Evolutionary conservation across 1,140 invertebrate species (phyloP).

Genomic region (Charaxes varanes): DNA sequence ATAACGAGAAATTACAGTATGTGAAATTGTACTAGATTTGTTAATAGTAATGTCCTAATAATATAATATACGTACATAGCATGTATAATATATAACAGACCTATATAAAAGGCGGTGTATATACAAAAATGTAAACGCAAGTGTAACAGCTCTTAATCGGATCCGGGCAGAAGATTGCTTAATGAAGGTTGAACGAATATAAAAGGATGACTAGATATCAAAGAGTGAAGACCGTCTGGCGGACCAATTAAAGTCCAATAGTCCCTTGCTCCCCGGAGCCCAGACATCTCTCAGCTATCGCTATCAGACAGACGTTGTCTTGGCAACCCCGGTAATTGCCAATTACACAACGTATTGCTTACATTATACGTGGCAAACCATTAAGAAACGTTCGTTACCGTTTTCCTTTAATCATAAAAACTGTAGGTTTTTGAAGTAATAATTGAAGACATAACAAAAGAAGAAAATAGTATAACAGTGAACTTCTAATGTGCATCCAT

Average conservation of each 20-base stretch:
- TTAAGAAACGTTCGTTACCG: too few species aligned
- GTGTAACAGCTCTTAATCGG: neutral
- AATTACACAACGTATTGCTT: constrained; percentile 37
- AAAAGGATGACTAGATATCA: constrained; percentile 32
- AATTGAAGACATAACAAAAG: too few species aligned
- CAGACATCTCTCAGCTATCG: constrained; percentile 46
- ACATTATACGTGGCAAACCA: constrained; percentile 15
- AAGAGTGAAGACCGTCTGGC: constrained; percentile 42
- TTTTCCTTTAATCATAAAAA: too few species aligned
- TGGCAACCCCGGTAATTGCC: constrained; percentile 39
- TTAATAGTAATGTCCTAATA: too few species aligned
- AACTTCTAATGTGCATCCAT: too few species aligned
- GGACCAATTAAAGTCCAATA: constrained; percentile 55
- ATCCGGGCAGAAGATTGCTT: constrained; percentile 5
- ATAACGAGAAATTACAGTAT: too few species aligned
- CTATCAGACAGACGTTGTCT: constrained; percentile 40
- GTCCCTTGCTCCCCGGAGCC: constrained; percentile 48
- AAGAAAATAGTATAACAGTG: too few species aligned
- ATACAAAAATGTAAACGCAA: neutral
- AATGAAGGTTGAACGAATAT: constrained; percentile 20
- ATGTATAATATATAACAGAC: neutral
- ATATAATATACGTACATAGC: too few species aligned
- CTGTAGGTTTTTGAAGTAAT: too few species aligned
- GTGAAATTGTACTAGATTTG: too few species aligned
- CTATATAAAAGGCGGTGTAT: neutral